Base-by-base conservation (phyloP, 2,113 vertebrate species). In the Hucho hucho region DNA sequence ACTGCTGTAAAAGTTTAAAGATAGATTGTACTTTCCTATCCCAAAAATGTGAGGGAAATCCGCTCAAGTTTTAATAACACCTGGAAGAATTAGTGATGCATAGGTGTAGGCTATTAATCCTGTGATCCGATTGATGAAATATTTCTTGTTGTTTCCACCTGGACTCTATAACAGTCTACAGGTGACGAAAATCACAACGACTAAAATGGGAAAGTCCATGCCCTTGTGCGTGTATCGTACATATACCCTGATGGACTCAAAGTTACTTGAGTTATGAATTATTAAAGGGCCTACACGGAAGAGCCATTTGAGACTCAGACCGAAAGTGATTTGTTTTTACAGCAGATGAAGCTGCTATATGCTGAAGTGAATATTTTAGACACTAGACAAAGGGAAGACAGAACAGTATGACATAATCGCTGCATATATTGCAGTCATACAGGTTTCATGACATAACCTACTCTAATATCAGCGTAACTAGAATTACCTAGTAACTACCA, bases 201-300 rank as follows among this genome's bases (percentile, higher is more conserved):
- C 69, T 18, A 28, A 75, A 84, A 87, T 77, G 81, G 80, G 83
- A 22, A 83, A 78, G 75, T 78, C 78, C 67, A 43, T 79, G 81
- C 25, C 73, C 76, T 46, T 22, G 43, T 43, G 37, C 37, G 2
- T 11, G 37, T 75, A 78, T 83, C 74, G 79, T 79, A 86, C 81
- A 83, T 82, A 83, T 53, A 76, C 25, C 79, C 71, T 79, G 72
- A 85, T 69, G 61, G 64, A 61, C 67, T 43, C 37, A 43, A 43
- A 26, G 47, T 70, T 0, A 6, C 70, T 37, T 22, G 68, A 69
- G 58, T 79, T 74, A 83, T 89, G 64, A 83, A 75, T 85, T 56
- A 75, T 89, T 89, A 85, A 86, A 79, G 65, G 4, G 16, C 16
- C n/a, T 59, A 79, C 81, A 84, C 70, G 37, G 79, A 82, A 83